Evolutionary conservation across 2,888 invertebrate genomes (phyloP).

Genomic region (Trichacis sp.): DNA sequence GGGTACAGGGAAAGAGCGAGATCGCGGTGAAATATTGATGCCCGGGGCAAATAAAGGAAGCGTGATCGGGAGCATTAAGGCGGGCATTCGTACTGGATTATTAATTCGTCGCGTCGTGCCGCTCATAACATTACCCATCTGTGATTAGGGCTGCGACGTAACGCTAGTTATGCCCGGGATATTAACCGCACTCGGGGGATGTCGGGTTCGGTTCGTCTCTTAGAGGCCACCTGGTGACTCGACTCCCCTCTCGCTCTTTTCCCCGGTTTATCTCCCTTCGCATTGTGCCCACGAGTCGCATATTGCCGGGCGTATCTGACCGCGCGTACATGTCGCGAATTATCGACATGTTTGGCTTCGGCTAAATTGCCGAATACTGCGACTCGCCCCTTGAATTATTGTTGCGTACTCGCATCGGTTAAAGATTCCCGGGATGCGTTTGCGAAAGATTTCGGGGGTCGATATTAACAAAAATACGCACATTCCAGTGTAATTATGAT

Average conservation of each 20-base stretch:
- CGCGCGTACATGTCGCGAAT: constrained; percentile 1
- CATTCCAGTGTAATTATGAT: too few relatives aligned
- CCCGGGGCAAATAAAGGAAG: neutral
- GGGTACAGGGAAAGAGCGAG: constrained; percentile 8
- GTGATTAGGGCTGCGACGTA: constrained; percentile 37
- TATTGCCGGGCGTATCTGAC: neutral
- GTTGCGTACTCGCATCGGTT: too few relatives aligned
- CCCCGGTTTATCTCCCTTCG: neutral
- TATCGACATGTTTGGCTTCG: constrained; percentile 5
- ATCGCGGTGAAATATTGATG: constrained; percentile 11
- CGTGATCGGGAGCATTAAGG: neutral
- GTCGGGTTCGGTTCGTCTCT: constrained; percentile 14
- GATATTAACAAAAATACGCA: too few relatives aligned
- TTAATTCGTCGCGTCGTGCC: constrained; percentile 19
- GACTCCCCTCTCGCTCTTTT: constrained; percentile 17
- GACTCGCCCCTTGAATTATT: neutral
- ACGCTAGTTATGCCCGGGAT: constrained; percentile 55
- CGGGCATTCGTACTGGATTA: constrained; percentile 5
- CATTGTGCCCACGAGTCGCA: constrained; percentile 9
- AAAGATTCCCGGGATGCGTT: too few relatives aligned
- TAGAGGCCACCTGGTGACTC: constrained; percentile 37
- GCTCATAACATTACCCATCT: constrained; percentile 21
- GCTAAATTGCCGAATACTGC: neutral
- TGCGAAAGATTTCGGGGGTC: too few relatives aligned
- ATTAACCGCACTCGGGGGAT: constrained; percentile 50